Evolutionary conservation across 2,113 vertebrate genomes (phyloP).

Genomic region (Thermophis baileyi): DNA sequence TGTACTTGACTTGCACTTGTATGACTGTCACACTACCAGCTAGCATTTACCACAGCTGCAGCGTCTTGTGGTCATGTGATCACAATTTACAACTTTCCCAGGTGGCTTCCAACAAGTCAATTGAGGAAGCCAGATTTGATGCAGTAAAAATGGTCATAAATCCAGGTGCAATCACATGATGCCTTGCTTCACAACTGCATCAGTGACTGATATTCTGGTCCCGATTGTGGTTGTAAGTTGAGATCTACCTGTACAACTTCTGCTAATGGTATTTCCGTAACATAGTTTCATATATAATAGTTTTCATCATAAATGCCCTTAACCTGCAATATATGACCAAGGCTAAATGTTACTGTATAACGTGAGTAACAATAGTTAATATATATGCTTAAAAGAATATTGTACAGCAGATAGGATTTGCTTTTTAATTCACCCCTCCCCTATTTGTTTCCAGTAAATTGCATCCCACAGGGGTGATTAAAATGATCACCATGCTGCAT

Average conservation of each 20-base stretch:
- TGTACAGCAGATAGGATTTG: background rate
- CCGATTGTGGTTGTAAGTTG: background rate
- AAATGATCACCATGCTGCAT: slow-evolving; percentile 15
- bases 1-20: background rate
- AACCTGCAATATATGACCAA: background rate
- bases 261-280: background rate
- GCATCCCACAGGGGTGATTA: slow-evolving; percentile 7
- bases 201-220: background rate
- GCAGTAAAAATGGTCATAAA: background rate
- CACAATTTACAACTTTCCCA: background rate
- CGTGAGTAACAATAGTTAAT: background rate
- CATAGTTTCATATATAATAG: slow-evolving; percentile 18
- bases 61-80: background rate
- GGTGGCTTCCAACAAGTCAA: background rate
- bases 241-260: background rate
- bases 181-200: background rate
- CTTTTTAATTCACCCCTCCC: slow-evolving; percentile 1
- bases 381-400: background rate
- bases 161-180: background rate
- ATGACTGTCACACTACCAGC: background rate
- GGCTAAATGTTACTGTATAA: background rate
- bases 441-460: slow-evolving; percentile 34
- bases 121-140: background rate
- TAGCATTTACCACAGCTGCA: background rate
- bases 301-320: background rate